These are phyloP conservation scores for Gavialis gangeticus DNA, from an alignment of 2,113 vertebrate genomes.

Conservation along the genomic window DNA sequence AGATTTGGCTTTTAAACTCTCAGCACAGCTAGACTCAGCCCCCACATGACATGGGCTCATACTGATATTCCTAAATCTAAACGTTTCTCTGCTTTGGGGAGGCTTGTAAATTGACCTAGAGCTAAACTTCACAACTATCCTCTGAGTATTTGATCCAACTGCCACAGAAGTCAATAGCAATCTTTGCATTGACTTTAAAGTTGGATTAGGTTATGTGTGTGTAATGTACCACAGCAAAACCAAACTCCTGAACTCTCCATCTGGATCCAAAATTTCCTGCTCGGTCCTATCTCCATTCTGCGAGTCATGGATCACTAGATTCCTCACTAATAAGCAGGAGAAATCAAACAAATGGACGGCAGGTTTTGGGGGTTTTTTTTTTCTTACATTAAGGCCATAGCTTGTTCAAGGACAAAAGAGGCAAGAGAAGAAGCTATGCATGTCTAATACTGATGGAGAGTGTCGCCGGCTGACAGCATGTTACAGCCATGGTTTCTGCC, in stretches of 20 bases:
- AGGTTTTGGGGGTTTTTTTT: background rate
- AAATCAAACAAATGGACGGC: conserved; percentile 20
- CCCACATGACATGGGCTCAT: background rate
- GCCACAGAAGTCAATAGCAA: background rate
- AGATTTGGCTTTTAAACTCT: background rate
- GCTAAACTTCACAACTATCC: background rate
- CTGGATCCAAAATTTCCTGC: background rate
- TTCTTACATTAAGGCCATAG: conserved; percentile 16
- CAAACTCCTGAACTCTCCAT: background rate
- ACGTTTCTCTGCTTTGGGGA: background rate
- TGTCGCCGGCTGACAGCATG: background rate
- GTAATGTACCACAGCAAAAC: background rate
- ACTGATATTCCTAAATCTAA: background rate
- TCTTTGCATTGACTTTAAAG: background rate
- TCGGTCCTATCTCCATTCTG: background rate
- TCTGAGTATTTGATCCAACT: background rate
- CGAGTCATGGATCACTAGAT: conserved; percentile 8
- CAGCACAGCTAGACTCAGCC: background rate
- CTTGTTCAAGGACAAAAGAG: conserved; percentile 12
- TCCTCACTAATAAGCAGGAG: background rate
- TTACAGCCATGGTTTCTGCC: background rate
- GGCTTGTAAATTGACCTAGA: background rate
- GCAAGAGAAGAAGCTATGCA: background rate
- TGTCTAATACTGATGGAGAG: background rate
- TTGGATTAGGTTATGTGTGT: background rate